Percentiles rank a stretch among this genome's conserved stretches.
These are phyloP conservation scores for Scolopax bukidnonensis DNA, from an alignment of 2,797 vertebrate genomes.

Conservation along the genomic window DNA sequence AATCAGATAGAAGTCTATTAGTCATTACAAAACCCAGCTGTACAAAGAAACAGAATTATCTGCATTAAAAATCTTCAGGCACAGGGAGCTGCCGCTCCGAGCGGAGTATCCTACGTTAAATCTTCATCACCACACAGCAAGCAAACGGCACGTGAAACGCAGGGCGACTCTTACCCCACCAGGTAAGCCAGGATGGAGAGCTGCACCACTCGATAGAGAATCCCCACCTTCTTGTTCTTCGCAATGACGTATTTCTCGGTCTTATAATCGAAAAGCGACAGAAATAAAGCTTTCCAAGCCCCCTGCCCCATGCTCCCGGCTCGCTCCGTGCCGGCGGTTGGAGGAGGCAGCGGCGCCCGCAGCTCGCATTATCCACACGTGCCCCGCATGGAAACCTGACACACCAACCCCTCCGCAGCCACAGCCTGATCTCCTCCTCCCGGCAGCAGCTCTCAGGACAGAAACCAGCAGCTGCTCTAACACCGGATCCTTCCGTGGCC, in stretches of 20 bases:
- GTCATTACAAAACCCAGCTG: neutral
- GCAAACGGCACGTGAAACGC: fast-evolving
- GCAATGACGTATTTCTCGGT: constrained; percentile 95
- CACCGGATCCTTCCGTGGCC: neutral
- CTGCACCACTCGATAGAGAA: constrained; percentile 91
- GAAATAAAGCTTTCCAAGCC: constrained; percentile 80
- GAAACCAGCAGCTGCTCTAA: neutral
- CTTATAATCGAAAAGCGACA: constrained; percentile 92
- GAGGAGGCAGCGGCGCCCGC: neutral
- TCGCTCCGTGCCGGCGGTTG: neutral
- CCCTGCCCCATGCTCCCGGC: constrained; percentile 76
- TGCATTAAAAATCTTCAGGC: neutral
- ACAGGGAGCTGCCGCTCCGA: fast-evolving
- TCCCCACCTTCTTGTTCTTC: constrained; percentile 91
- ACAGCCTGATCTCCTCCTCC: neutral
- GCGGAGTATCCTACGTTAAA: neutral
- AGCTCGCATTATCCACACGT: constrained; percentile 44
- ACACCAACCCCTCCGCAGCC: neutral
- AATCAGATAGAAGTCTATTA: neutral
- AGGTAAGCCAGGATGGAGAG: constrained; percentile 88
- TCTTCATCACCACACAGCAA: neutral
- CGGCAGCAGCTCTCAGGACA: neutral
- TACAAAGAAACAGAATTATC: neutral
- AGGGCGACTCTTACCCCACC: constrained; percentile 72
- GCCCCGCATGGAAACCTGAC: constrained; percentile 53